Conservation (phyloP, 2,113 vertebrate genomes). For the Mus pahari region DNA sequence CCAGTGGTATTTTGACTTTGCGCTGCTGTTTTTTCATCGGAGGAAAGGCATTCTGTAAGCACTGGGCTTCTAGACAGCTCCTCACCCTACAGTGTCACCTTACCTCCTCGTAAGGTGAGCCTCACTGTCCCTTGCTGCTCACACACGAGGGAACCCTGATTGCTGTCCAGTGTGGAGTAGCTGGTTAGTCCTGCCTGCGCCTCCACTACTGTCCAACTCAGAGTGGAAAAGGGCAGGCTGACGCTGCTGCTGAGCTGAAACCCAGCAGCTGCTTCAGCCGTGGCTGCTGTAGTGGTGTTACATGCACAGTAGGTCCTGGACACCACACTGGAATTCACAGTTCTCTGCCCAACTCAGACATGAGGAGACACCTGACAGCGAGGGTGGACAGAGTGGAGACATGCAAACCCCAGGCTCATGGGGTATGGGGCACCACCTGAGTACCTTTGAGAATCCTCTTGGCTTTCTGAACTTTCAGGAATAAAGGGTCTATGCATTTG, state of each 20-base stretch:
- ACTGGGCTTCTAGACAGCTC: not conserved
- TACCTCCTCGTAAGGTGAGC: not conserved
- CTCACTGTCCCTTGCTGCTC: not conserved
- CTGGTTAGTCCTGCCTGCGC: not conserved
- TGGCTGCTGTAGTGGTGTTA: not conserved
- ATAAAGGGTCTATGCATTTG: not conserved
- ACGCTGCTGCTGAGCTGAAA: not conserved
- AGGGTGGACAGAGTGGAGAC: not conserved
- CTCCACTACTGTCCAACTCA: not conserved
- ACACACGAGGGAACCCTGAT: not conserved
- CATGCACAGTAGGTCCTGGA: not conserved
- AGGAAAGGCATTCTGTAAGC: not conserved
- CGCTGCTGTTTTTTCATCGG: constrained; percentile 53
- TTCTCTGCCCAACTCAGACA: not conserved
- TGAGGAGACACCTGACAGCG: not conserved
- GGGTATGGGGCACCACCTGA: not conserved
- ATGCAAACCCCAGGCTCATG: not conserved
- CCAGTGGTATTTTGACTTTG: constrained; percentile 52
- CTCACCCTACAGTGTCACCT: not conserved
- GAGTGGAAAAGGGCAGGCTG: not conserved
- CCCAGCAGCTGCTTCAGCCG: not conserved
- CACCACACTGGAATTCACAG: not conserved
- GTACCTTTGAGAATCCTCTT: fast-evolving
- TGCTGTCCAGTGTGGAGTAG: not conserved
- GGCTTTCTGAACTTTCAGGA: not conserved